These are phyloP conservation scores for Anser cygnoides DNA, from an alignment of 2,113 vertebrate genomes.

Conservation along the genomic window DNA sequence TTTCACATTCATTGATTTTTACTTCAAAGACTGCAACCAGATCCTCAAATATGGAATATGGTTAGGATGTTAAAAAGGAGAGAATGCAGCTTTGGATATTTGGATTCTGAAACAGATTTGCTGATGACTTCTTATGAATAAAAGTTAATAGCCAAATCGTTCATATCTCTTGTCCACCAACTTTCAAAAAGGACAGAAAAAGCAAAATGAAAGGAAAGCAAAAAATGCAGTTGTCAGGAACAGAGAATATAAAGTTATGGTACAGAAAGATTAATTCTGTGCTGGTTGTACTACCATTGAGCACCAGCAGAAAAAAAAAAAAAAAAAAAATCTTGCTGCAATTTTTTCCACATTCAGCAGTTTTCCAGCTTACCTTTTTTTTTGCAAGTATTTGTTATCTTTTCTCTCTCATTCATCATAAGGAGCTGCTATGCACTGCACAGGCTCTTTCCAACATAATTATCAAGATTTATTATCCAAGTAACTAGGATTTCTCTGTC, in stretches of 20 bases:
- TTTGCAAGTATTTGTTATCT: not conserved
- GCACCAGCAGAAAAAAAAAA: not conserved
- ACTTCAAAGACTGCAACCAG: not conserved
- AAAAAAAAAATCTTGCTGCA: not conserved
- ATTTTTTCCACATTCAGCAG: not conserved
- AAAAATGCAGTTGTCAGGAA: not conserved
- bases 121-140: not conserved
- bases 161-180: not conserved
- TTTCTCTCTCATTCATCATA: not conserved
- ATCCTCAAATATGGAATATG: not conserved
- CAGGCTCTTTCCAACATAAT: not conserved
- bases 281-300: not conserved
- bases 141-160: not conserved
- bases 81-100: not conserved
- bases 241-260: not conserved
- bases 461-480: slow-evolving; percentile 9
- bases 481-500: not conserved
- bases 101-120: not conserved
- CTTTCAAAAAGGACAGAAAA: not conserved
- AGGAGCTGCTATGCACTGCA: not conserved
- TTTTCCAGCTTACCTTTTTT: not conserved
- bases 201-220: not conserved
- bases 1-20: not conserved
- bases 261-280: not conserved
- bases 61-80: not conserved